Base-by-base conservation (phyloP, 2,797 vertebrate genomes). In the Aplochiton taeniatus region DNA sequence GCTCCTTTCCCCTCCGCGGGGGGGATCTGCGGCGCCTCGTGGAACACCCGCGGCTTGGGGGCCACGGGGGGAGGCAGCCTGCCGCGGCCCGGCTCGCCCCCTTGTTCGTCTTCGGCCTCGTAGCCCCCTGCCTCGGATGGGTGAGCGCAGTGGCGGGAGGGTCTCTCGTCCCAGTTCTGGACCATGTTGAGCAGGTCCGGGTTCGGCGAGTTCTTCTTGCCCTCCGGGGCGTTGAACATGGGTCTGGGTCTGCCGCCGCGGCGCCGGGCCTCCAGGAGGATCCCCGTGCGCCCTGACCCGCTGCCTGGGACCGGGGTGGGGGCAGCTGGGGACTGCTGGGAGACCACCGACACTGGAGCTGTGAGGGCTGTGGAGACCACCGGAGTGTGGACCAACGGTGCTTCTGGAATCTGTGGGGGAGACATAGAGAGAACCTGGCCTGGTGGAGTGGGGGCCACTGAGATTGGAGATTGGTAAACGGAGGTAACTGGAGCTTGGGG, bases 161-260 rank as follows among this genome's bases (percentile, higher is more conserved):
- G 92, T 71, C 95, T 94, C 56, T 96, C 96, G 83, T 99, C 97
- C 67, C 98, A 83, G 69, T 96, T 98, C 83, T 99, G 97, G 73
- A 99, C 98, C 88, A 99, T 89, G 51, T 93, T 94, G 31, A 99
- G 81, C 42, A 99, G 89, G 42, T 96, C 95, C 1, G 98, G 98
- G 79, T 99, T 99, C 13, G 98, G 98, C 1, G 94, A 94, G 79
- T 94, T 93, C 76, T 96, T 94, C 83, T 95, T 95, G 74, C 91
- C 93, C 0, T 97, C 95, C 50, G 90, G 88, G 11, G 90, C 77
- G 65, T 86, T 91, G 84, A 99, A 99, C 97, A 99, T 95, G 66
- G 96, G 94, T 75, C 95, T 98, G 13, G 65, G 69, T 78, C 91
- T 93, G 9, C 91, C 90, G 60, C 90, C 85, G 31, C 96, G 92